Base-by-base conservation (phyloP, 2,797 vertebrate species). In the Antrozous pallidus region DNA sequence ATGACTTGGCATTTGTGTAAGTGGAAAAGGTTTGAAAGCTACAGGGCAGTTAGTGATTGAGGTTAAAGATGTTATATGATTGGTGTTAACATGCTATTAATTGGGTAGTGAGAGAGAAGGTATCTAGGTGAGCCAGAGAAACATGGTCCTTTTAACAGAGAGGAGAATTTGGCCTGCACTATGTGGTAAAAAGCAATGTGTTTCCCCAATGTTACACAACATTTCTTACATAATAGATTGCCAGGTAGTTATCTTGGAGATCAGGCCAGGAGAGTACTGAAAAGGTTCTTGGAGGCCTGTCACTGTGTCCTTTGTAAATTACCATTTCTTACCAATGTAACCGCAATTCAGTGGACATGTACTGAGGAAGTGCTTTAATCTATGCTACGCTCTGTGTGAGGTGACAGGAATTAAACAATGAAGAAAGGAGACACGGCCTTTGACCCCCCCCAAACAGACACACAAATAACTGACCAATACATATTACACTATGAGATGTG, bases 51-150 rank as follows among this genome's bases (percentile, higher is more conserved):
- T 56, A 47, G 74, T 45, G 6, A 58, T 73, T 85, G 54, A 94
- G 36, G 91, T 79, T 84, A 88, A 97, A 95, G 18, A 31, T 93
- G 85, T 95, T 95, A 85, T 45, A 95, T 80, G 96, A 92, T 90
- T 96, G 47, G 51, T 63, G 16, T 24, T 95, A 95, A 81, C 2
- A 22, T 56, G 58, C 16, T 74, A 5, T 47, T 74, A 47, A 74
- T 20, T 47, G 71, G 16, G 16, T 11, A 74, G 28, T 2, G 16
- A 74, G 42, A 8, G 28, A 74, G 71, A 95, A 42, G 0, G 8
- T 42, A 91, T 90, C 89, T 47, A 33, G 73, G 51, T 77, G 75
- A 24, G 22, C 78, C 45, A 70, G 74, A 71, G 81, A 82, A 51
- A 81, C 40, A 22, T 70, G 16, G n/a, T 74, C 61, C 54, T 95